These are phyloP conservation scores for Orthosia gracilis DNA, from an alignment of 2,888 invertebrate species.

Conservation along the genomic window DNA sequence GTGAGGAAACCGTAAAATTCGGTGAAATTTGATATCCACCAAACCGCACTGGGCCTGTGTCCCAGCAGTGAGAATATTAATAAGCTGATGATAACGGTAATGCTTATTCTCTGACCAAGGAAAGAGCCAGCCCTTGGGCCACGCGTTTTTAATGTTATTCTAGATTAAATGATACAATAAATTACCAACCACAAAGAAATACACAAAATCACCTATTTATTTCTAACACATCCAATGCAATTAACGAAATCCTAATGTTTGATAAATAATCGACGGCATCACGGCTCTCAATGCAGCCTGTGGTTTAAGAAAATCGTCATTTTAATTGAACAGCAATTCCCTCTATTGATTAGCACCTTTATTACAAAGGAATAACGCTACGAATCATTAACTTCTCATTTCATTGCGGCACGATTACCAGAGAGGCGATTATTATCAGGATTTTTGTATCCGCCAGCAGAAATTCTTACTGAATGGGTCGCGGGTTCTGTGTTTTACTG, in stretches of 20 bases:
- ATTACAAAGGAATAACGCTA: slow-evolving; percentile 77
- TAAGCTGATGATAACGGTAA: too few species aligned
- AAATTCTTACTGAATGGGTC: slow-evolving; percentile 63
- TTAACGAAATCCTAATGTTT: background rate
- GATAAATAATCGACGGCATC: slow-evolving; percentile 44
- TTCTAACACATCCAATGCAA: background rate
- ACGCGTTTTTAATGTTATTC: too few species aligned
- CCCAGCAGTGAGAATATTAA: too few species aligned
- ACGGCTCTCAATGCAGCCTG: slow-evolving; percentile 45
- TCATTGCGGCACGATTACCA: slow-evolving; percentile 72
- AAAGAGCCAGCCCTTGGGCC: too few species aligned
- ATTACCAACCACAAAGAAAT: too few species aligned
- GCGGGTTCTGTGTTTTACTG: slow-evolving; percentile 33
- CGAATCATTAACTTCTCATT: slow-evolving; percentile 82
- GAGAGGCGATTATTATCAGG: slow-evolving; percentile 71
- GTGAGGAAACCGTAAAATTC: too few species aligned
- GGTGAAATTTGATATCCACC: too few species aligned
- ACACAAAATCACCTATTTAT: too few species aligned
- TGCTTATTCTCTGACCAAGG: too few species aligned
- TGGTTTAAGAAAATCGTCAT: slow-evolving; percentile 61
- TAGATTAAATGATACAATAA: too few species aligned
- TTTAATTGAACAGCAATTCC: slow-evolving; percentile 72
- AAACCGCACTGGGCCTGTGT: too few species aligned
- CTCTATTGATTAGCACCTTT: slow-evolving; percentile 71
- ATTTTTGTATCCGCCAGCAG: slow-evolving; percentile 66